Conservation (phyloP, 2,113 vertebrate genomes). For the Phalacrocorax brasilianus region DNA sequence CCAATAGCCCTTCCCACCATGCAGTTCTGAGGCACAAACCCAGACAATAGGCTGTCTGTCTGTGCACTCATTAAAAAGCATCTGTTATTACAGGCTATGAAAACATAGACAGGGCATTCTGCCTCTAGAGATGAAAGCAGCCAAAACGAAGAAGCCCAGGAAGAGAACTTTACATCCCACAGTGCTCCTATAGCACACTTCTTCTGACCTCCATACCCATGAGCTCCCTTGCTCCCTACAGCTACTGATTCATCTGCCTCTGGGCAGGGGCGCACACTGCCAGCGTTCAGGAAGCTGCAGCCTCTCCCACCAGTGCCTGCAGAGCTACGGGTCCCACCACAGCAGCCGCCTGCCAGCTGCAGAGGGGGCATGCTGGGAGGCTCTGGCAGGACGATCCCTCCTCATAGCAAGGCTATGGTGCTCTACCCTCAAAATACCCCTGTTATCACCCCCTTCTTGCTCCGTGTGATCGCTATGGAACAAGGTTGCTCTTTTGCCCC, state of each 20-base stretch:
- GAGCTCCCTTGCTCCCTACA: neutral
- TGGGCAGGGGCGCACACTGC: fast-evolving
- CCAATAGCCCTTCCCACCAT: constrained; percentile 15
- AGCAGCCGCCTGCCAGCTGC: neutral
- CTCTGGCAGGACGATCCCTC: neutral
- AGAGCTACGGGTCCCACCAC: neutral
- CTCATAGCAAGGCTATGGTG: fast-evolving
- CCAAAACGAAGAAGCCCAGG: neutral
- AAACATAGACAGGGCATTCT: constrained; percentile 25
- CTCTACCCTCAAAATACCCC: neutral
- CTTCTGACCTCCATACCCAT: neutral
- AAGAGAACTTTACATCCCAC: neutral
- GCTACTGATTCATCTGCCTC: neutral
- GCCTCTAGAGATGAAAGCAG: constrained; percentile 15
- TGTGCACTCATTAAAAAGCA: neutral
- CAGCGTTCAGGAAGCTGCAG: neutral
- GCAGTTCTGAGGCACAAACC: constrained; percentile 11
- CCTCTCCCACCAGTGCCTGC: neutral
- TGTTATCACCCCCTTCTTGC: neutral
- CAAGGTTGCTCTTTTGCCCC: neutral
- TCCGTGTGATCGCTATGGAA: neutral
- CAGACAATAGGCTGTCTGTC: constrained; percentile 44
- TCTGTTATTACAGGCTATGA: constrained; percentile 27
- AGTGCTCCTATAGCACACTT: neutral
- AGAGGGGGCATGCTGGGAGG: neutral